Conservation (phyloP, 2,113 vertebrate species). For the Dascyllus trimaculatus region DNA sequence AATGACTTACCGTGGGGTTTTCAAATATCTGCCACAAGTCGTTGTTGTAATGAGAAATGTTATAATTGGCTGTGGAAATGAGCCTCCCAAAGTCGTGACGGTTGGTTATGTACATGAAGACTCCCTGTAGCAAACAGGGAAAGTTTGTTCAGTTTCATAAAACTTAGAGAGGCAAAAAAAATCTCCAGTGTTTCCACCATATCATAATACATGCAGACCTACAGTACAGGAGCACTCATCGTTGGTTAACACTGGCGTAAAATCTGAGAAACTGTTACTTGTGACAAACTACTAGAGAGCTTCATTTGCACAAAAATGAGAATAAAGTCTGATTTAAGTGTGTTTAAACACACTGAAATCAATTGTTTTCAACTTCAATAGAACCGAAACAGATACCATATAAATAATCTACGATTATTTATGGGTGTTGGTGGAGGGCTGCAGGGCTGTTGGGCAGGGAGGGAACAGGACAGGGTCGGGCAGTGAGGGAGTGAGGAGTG, state of each 20-base stretch:
- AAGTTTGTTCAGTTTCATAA: conserved; percentile 63
- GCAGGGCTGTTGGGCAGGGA: conserved; percentile 36
- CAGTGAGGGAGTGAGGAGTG: conserved; percentile 37
- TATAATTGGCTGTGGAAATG: conserved; percentile 96
- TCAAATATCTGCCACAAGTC: conserved; percentile 99
- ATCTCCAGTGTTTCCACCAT: conserved; percentile 14
- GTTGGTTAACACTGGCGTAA: conserved; percentile 23
- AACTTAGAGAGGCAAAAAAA: conserved; percentile 1
- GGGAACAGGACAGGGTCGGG: conserved; percentile 47
- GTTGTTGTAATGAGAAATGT: conserved; percentile 94
- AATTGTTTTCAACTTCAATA: conserved; percentile 17
- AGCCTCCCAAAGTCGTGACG: conserved; percentile 97
- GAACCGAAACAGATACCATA: conserved; percentile 53
- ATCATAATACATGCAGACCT: conserved; percentile 40
- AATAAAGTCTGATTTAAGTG: conserved; percentile 57
- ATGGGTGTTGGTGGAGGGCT: conserved; percentile 51
- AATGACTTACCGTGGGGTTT: conserved; percentile 95
- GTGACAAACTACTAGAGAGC: conserved; percentile 43
- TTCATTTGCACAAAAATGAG: conserved; percentile 43
- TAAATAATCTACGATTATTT: conserved; percentile 84
- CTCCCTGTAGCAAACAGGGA: conserved; percentile 86
- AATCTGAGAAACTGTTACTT: conserved; percentile 16
- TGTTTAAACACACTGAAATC: conserved; percentile 69
- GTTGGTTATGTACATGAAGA: conserved; percentile 98
- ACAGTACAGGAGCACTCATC: conserved; percentile 17